Base-by-base conservation (phyloP, 2,888 invertebrate genomes). In the Xanthorhoe designata region DNA sequence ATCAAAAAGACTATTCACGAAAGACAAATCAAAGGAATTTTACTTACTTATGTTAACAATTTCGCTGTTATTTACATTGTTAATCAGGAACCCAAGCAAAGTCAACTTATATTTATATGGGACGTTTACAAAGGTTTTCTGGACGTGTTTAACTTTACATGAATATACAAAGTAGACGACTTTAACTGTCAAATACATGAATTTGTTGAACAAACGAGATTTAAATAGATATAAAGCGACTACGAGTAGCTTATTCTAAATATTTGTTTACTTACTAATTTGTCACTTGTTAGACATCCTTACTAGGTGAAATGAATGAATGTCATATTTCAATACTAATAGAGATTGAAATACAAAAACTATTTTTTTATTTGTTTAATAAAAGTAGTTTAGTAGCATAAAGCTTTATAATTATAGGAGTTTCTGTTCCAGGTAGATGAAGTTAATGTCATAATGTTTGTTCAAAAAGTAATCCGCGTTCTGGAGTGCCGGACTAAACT, bases 131-230 rank as follows among this genome's bases (percentile, higher is more conserved):
- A 50, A 55, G 38, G 19, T 47, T 56, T 45, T 32, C n/a, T 13
- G n/a, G n/a, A 50, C 24, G 8, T 63, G 18, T 63, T 57, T 53
- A 51, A 51, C 61, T 61, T 55, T 61, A 13, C 13, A 50, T 55
- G 9, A 19, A 51, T 51, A 29, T n/a, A n/a, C n/a, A n/a, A n/a
- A n/a, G 42, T 49, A 51, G 45, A 57, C 29, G 8, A 63, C 45
- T 45, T 57, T 42, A 24, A 51, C 52, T 52, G 56, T 32, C 18
- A 57, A 56, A 56, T 49, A 55, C 29, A 7, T 1, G 13, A 42
- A 32, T 42, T 42, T 3, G 13, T 13, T 42, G 35, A 35, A 42
- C 38, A 42, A 13, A 2, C 38, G 10, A 42, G 38, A 42, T 42
- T 42, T 32, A 32, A 32, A 32, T 32, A 32, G 4, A 32, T 4